phyloP scores from a whole-genome alignment of 2,888 invertebrate genomes.

The Tetheella fluctuosa region DNA sequence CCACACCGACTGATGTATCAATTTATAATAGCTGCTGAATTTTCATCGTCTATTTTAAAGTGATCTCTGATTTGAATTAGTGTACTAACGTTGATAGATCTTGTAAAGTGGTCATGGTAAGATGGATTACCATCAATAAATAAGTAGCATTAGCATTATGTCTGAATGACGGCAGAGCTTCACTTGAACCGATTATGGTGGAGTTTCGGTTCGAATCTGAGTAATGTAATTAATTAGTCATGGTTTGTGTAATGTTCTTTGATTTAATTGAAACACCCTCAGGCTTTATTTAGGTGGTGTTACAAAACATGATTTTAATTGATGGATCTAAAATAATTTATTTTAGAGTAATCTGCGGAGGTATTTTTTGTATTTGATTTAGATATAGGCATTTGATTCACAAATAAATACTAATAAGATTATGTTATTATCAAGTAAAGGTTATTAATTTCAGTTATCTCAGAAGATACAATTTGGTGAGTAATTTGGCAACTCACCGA shows the following conservation, averaged over 20 bases:
- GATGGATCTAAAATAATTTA: not conserved
- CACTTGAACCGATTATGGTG: slow-evolving; percentile 69
- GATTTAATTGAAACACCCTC: slow-evolving; percentile 35
- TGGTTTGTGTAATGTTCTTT: slow-evolving; percentile 43
- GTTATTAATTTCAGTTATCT: too few species aligned
- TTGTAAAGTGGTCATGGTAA: slow-evolving; percentile 42
- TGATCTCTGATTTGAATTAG: slow-evolving; percentile 32
- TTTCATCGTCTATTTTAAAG: slow-evolving; percentile 35
- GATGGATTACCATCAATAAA: slow-evolving; percentile 77
- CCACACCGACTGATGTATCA: slow-evolving; percentile 37
- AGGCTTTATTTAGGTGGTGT: not conserved
- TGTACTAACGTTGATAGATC: slow-evolving; percentile 26
- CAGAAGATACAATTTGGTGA: too few species aligned
- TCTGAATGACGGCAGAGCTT: slow-evolving; percentile 54
- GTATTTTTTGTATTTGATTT: too few species aligned
- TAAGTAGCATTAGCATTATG: slow-evolving; percentile 68
- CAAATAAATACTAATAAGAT: too few species aligned
- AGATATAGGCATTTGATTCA: too few species aligned
- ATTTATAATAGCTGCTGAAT: slow-evolving; percentile 37
- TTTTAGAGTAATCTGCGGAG: not conserved
- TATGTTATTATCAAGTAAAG: too few species aligned
- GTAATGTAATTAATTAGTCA: slow-evolving; percentile 60
- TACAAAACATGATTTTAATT: not conserved
- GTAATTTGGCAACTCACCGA: too few species aligned
- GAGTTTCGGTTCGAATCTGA: slow-evolving; percentile 57